Base-by-base conservation (phyloP, 2,888 invertebrate species). In the Mythimna ferrago region DNA sequence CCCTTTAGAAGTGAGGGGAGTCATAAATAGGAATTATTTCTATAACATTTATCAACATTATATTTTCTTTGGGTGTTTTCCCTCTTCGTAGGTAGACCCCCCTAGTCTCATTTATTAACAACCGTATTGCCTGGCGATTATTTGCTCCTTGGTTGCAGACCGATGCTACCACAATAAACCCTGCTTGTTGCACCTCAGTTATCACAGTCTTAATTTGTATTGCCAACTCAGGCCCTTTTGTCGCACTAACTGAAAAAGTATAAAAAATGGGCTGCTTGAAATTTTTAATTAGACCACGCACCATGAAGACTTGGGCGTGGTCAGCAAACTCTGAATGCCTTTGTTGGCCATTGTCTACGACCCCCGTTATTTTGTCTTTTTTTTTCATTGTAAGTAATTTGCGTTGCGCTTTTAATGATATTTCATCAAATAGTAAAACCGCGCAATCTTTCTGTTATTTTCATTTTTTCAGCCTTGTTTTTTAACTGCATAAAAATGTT, bases 51-150 rank as follows among this genome's bases (percentile, higher is more conserved):
- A 54, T 38, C 21, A 65, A 14, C 21, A 38, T 19, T 0, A 54
- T 1, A 38, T 65, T 65, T 54, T 38, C 53, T 65, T 65, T 54
- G 0, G 38, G 26, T 1, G 26, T 14, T 26, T 63, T 19, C 6
- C 62, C 48, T 63, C 19, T 65, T 65, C 65, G 21, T 21, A 65
- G 53, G 16, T 54, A 65, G 53, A 65, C 21, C 16, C 65, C 21
- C 21, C 65, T 54, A 21, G 65, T 65, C 54, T 41, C 54, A 66
- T 56, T 56, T 41, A 66, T 41, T 41, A 66, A 66, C 0, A 67
- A 32, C 0, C 58, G 0, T 58, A 67, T 44, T 9, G 58, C 66
- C 58, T 67, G 66, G 21, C 58, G 44, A 7, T 58, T 67, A 44
- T 67, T 58, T 48, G 57, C 1, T 7, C 48, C 66, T 58, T 67